Evolutionary conservation across 1,140 invertebrate species (phyloP), one percentile per base, ranked within the genome.

Genomic region (Neuroterus valhalla): DNA sequence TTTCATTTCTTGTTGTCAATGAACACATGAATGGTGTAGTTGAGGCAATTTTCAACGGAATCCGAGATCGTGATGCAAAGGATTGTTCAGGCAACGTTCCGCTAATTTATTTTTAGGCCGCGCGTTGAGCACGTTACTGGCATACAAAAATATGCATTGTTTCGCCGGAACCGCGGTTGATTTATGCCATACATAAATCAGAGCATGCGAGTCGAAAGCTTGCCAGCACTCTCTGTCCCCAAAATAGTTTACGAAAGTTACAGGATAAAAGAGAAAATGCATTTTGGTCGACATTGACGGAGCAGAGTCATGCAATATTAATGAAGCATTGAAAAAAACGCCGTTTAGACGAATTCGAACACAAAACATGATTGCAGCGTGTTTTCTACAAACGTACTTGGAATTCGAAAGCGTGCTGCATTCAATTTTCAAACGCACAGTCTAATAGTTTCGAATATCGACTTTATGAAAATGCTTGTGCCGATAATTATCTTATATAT

Each of bases 181-280:
- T 87, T 87, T 86, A 86, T 78, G 78, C 69, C 31, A 70, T 44
- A 66, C 78, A 83, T 85, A 85, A 86, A 87, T 83, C 82, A 82
- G 72, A 79, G 73, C 78, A 81, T 75, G 78, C 79, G 68, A 76
- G 75, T 76, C 72, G 76, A 84, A 84, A 85, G 76, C 81, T 82
- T 78, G 81, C 76, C 84, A 80, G 78, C 70, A 55, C 44, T 45
- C 52, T 68, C 70, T 77, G 76, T 81, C 77, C 79, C 83, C 74
- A 77, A 86, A 86, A 86, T 84, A 86, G 82, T 85, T 85, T 84
- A 46, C 66, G 31, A 46, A 45, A 48, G 66, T 21, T 55, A 62
- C 26, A 66, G 66, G 19, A 73, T 73, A 55, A 75, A 71, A 75
- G 74, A 69, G 74, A 75, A 75, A 71, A 66, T 68, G 26, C 42